Conservation (phyloP, 2,113 vertebrate genomes). For the Sinocyclocheilus anophthalmus region DNA sequence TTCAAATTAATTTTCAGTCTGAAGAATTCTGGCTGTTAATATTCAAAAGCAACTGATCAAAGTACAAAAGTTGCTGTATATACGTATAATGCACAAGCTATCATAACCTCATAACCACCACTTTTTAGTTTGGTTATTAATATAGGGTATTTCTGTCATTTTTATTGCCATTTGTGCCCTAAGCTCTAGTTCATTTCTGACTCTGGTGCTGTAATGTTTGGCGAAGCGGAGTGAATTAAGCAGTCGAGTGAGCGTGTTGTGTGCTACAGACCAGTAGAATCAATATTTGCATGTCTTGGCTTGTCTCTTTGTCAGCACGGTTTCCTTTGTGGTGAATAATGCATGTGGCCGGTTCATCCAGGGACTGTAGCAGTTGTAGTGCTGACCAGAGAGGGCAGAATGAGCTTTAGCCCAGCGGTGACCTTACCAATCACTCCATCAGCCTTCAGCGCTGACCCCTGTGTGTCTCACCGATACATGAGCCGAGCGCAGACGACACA, state of each 20-base stretch:
- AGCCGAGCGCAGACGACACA: neutral
- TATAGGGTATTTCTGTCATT: neutral
- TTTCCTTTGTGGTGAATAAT: conserved; percentile 46
- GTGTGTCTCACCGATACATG: neutral
- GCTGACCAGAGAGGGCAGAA: neutral
- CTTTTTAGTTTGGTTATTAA: neutral
- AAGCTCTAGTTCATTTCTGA: neutral
- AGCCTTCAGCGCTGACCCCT: neutral
- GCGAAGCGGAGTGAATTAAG: neutral
- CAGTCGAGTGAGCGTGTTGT: neutral
- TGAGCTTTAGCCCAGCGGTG: conserved; percentile 12
- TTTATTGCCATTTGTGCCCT: neutral
- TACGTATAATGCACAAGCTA: neutral
- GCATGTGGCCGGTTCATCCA: conserved; percentile 11
- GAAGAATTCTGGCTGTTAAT: neutral
- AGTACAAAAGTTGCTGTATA: neutral
- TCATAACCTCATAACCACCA: neutral
- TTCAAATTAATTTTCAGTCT: neutral
- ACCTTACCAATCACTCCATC: conserved; percentile 20
- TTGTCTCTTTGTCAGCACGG: conserved; percentile 32
- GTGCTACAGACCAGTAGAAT: neutral
- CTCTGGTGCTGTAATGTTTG: neutral
- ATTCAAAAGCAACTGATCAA: neutral
- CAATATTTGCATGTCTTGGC: conserved; percentile 49
- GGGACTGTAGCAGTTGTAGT: conserved; percentile 41